Percentiles rank a stretch among this genome's conserved stretches.
phyloP scores from a whole-genome alignment of 2,888 invertebrate species.

The Microctonus hyperodae region DNA sequence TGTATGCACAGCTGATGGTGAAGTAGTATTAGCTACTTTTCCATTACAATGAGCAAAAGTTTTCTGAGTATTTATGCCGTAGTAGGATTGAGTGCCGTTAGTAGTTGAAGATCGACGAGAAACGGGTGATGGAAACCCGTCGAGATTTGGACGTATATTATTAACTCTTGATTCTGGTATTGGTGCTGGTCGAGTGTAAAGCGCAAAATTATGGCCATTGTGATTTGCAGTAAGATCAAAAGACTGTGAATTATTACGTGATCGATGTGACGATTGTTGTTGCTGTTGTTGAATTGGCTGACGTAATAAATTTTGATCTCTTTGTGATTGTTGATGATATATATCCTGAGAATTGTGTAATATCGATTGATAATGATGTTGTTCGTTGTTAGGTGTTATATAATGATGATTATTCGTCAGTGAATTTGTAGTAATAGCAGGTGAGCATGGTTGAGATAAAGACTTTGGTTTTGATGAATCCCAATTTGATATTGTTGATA shows the following conservation, averaged over 20 bases:
- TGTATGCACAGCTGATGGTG: conserved; percentile 36
- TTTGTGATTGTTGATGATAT: conserved; percentile 37
- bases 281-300: conserved; percentile 49
- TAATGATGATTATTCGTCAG: conserved; percentile 52
- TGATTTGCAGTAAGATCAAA: conserved; percentile 56
- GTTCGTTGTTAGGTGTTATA: conserved; percentile 38
- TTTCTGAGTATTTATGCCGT: conserved; percentile 55
- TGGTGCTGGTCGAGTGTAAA: conserved; percentile 67
- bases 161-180: conserved; percentile 55
- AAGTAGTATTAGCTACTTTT: conserved; percentile 42
- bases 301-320: conserved; percentile 40
- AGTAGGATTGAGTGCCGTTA: conserved; percentile 65
- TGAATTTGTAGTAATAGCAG: conserved; percentile 51
- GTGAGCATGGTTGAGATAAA: conserved; percentile 55
- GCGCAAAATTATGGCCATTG: conserved; percentile 64
- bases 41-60: conserved; percentile 49
- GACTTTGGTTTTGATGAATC: conserved; percentile 56
- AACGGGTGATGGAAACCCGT: conserved; percentile 54
- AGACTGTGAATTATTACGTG: conserved; percentile 46
- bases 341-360: conserved; percentile 19
- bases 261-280: conserved; percentile 40
- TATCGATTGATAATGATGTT: conserved; percentile 30
- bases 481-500: conserved; percentile 55
- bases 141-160: conserved; percentile 58
- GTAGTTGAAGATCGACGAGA: conserved; percentile 68